Base-by-base conservation (phyloP, 2,113 vertebrate genomes). In the Gambusia affinis region DNA sequence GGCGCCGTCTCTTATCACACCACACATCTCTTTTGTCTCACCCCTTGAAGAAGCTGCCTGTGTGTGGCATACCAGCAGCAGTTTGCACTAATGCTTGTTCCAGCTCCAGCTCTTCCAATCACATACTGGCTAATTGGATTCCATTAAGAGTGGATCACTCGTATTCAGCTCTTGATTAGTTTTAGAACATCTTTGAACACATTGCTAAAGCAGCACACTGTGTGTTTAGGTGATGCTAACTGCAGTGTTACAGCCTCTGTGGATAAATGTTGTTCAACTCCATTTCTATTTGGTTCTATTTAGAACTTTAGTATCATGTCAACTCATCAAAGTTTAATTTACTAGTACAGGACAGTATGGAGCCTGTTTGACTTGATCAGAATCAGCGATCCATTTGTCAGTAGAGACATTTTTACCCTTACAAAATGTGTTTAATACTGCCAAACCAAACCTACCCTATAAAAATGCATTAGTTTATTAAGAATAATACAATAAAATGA, bases 1-100 rank as follows among this genome's bases (percentile, higher is more conserved):
- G 95, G 95, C 93, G 92, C 95, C 96, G 92, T 82, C 65, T 90
- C 91, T 96, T 96, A 95, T 95, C 94, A 86, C 81, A 70, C 73
- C 68, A 85, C 91, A 88, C 91, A 95, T 96, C 94, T 63, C 92
- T 95, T 94, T 94, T 93, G 94, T 93, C 92, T 94, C 94, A 92
- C 88, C 91, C 93, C 92, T 87, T 79, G 79, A 92, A 89, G 84
- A 74, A 85, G 90, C 75, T 79, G 35, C 37, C 66, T 79, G 74
- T 87, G 83, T 91, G 85, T 86, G 79, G 91, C 85, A 90, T 73
- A 37, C 66, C 39, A 60, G 24, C 33, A 67, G 15, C 42, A 24
- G 61, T 47, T 47, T 24, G 37, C 64, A 28, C 35, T 35, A 37
- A 63, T 17, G 6, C 29, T 19, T 63, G 30, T 11, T 30, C 1